Percentiles rank a stretch among this genome's conserved stretches.
Evolutionary conservation across 1,140 invertebrate genomes (phyloP).

Genomic region (Diachasma alloeum): DNA sequence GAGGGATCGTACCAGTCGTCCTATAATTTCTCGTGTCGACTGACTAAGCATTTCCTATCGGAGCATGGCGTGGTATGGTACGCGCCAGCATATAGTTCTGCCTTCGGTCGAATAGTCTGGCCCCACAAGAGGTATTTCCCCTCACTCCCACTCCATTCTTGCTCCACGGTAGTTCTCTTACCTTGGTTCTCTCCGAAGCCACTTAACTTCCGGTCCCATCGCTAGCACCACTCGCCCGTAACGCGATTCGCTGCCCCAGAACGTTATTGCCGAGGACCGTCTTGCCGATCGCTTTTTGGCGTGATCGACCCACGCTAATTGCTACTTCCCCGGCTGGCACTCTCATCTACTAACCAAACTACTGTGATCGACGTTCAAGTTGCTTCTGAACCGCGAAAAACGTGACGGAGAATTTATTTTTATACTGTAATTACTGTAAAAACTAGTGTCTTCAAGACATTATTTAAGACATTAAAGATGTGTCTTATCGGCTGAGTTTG

Average conservation of each 20-base stretch:
- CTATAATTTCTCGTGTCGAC: conserved; percentile 43
- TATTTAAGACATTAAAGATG: no score
- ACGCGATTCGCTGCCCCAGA: conserved; percentile 38
- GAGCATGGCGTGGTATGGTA: conserved; percentile 5
- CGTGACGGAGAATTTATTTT: no score
- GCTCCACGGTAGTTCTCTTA: background rate
- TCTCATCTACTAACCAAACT: background rate
- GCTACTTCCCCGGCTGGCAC: conserved; percentile 1
- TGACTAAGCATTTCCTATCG: conserved; percentile 45
- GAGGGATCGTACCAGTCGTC: conserved; percentile 26
- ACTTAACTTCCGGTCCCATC: conserved; percentile 47
- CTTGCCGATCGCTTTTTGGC: conserved; percentile 27
- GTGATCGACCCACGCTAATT: conserved; percentile 20
- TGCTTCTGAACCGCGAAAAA: no score
- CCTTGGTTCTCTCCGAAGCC: conserved; percentile 2
- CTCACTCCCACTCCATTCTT: background rate
- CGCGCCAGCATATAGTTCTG: conserved; percentile 16
- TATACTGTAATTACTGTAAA: no score
- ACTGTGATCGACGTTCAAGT: no score
- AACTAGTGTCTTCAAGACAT: no score
- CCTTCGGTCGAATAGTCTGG: background rate
- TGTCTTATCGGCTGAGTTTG: no score
- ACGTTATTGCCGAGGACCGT: conserved; percentile 35
- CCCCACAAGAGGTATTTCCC: conserved; percentile 16
- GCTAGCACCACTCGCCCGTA: conserved; percentile 3